Evolutionary conservation across 30 jellyfish, hydroid and myxozoan genomes (phyloP), one percentile per base, ranked within the genome.

Genomic region (Aurelia sp.): DNA sequence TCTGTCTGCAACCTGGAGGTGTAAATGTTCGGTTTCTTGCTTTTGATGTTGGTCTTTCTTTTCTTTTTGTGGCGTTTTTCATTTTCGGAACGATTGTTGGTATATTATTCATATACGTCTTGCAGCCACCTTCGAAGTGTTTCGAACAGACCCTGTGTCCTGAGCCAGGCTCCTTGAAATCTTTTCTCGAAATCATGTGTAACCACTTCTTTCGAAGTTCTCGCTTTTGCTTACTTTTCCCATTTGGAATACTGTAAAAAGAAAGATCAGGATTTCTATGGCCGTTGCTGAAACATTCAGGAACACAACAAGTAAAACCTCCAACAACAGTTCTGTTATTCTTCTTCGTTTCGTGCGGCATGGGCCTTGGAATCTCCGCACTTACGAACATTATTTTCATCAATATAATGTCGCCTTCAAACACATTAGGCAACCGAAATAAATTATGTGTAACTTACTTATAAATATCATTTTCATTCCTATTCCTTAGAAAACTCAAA

Each of bases 11-110:
- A 44, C 7, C 15, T 44, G 55, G 9, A 44, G 15, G 15, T 44
- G 50, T 44, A 5, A 9, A 2, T 44, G 55, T 7, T 35, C 90
- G 17, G 72, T 63, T 64, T 52, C 90, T 66, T 5, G 90, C 90
- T 47, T 47, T 79, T 8, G 27, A 19, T 0, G 90, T 79, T 11
- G 59, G 22, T 44, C 90, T 79, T 8, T 22, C 70, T 51, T 17
- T 79, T 13, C 31, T 62, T 38, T 41, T 8, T 17, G 4, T 41
- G 48, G 17, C 48, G 21, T 79, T n/a, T 78, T 65, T 5, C 12
- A 50, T 47, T 38, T 84, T 84, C 30, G 87, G 94, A 8, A 55
- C 78, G 6, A 84, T 84, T 35, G 94, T 84, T 15, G 94, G 94
- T 10, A 84, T n/a, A 63, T 79, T 63, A 13, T 70, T 72, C 74